These are phyloP conservation scores for Pseudomyrmex sp. DNA, from an alignment of 1,140 invertebrate species.

Conservation along the genomic window DNA sequence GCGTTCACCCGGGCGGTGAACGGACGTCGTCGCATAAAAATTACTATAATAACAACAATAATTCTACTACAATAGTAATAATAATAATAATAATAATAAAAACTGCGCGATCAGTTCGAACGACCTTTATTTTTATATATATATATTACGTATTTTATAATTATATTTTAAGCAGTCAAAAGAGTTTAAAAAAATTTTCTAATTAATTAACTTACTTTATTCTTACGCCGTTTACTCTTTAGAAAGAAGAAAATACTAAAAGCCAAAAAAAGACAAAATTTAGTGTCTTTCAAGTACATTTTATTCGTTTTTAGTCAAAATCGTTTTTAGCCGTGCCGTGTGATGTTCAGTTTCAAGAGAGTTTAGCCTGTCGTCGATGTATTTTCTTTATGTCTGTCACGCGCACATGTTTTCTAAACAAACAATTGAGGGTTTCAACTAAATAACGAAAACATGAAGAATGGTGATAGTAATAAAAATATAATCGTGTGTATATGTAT, in stretches of 20 bases:
- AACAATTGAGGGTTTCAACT: slow-evolving; percentile 25
- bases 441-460: slow-evolving; percentile 46
- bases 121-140: slow-evolving; percentile 6
- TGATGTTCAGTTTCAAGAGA: not conserved
- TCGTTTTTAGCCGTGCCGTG: not conserved
- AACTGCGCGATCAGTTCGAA: slow-evolving; percentile 40
- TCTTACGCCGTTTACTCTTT: not conserved
- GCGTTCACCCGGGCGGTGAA: slow-evolving; percentile 22
- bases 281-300: not conserved
- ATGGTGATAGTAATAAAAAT: slow-evolving; percentile 70
- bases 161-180: too few species aligned
- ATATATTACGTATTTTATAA: too few species aligned
- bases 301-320: too few species aligned
- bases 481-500: slow-evolving; percentile 41
- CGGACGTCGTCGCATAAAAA: slow-evolving; percentile 18
- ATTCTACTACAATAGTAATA: slow-evolving; percentile 62
- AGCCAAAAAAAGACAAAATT: not conserved
- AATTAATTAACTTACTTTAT: too few species aligned
- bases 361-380: not conserved
- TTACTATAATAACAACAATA: slow-evolving; percentile 68
- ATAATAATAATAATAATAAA: slow-evolving; percentile 75
- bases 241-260: slow-evolving; percentile 1
- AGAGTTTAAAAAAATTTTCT: too few species aligned
- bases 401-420: not conserved
- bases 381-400: slow-evolving; percentile 7